Conservation (phyloP, 2,888 invertebrate species). For the Suillia variegata region DNA sequence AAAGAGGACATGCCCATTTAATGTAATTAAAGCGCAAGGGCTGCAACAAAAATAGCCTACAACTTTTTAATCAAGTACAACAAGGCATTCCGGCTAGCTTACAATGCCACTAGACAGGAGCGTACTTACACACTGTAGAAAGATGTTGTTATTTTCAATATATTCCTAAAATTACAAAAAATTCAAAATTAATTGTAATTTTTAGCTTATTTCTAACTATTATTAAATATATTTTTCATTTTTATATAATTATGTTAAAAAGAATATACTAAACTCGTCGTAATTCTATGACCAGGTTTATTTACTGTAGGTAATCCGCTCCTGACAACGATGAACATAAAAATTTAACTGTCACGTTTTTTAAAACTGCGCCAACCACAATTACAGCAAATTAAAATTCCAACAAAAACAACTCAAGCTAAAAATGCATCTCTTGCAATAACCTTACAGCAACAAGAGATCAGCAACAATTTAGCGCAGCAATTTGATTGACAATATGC, state of each 20-base stretch:
- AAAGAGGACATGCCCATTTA: neutral
- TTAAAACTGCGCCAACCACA: constrained; percentile 37
- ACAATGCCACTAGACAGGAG: neutral
- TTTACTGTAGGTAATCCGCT: too few species aligned
- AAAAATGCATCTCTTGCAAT: neutral
- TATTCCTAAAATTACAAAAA: too few species aligned
- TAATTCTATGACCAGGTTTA: too few species aligned
- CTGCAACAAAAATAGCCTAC: neutral
- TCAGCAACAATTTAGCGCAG: neutral
- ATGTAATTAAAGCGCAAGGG: neutral
- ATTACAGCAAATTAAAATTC: constrained; percentile 55
- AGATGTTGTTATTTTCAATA: too few species aligned
- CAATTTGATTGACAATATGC: neutral
- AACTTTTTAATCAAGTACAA: constrained; percentile 9
- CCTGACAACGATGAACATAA: neutral
- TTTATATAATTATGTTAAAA: too few species aligned
- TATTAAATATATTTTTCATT: too few species aligned
- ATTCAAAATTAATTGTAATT: too few species aligned
- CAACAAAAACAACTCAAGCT: constrained; percentile 22
- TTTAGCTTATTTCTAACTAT: too few species aligned
- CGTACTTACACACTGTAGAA: too few species aligned
- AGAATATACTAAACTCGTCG: too few species aligned
- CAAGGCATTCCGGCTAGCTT: neutral
- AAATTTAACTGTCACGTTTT: neutral
- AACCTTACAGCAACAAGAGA: neutral